Evolutionary conservation across 2,113 vertebrate species (phyloP).

Genomic region (Pampusana beccarii): DNA sequence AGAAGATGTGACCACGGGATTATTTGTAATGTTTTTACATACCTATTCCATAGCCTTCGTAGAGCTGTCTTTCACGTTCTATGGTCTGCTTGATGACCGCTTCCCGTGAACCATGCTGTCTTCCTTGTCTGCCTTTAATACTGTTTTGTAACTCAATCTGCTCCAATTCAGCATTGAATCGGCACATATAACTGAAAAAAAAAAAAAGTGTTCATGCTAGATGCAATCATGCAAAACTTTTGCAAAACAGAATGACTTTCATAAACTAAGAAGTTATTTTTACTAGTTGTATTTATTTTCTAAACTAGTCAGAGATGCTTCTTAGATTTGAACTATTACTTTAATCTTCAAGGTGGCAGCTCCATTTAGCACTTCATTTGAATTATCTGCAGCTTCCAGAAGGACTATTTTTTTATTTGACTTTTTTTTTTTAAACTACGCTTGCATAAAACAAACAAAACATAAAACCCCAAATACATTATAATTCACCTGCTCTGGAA

Average conservation of each 20-base stretch:
- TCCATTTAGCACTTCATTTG: neutral
- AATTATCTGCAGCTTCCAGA: neutral
- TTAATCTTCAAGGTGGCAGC: neutral
- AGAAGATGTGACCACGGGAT: neutral
- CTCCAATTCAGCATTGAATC: constrained; percentile 88
- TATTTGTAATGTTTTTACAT: neutral
- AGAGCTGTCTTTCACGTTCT: constrained; percentile 85
- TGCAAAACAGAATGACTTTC: neutral
- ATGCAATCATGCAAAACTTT: neutral
- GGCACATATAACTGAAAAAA: constrained; percentile 86
- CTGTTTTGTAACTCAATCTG: constrained; percentile 93
- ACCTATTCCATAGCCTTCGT: constrained; percentile 87
- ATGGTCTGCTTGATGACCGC: constrained; percentile 86
- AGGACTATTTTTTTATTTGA: neutral
- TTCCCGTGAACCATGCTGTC: constrained; percentile 88
- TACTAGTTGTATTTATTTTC: neutral
- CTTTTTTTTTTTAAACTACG: neutral
- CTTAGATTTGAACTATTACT: neutral
- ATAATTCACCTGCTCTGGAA: neutral
- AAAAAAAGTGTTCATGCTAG: neutral
- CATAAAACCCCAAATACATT: neutral
- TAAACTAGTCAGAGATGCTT: neutral
- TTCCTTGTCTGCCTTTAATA: constrained; percentile 91
- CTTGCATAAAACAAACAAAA: neutral
- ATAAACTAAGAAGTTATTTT: neutral